A percentile compares a stretch with the other conserved stretches of the same genome.
Conservation (phyloP, 2,797 vertebrate species). For the Luscinia luscinia region DNA sequence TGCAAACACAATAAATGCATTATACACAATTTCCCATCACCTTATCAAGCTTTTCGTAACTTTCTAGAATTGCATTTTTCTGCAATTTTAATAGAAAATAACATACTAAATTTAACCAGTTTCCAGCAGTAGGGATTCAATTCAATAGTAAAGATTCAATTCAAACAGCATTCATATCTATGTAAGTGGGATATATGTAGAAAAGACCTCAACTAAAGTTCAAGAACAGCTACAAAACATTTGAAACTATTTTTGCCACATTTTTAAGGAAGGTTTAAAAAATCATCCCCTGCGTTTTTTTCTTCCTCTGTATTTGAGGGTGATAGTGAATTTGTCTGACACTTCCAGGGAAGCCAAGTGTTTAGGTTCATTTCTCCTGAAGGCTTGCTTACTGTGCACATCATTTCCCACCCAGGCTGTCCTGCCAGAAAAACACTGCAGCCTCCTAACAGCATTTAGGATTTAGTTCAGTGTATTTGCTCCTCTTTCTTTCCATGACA, state of each 20-base stretch:
- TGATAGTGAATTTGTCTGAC: background rate
- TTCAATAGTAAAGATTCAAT: background rate
- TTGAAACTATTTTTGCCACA: background rate
- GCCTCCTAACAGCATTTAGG: background rate
- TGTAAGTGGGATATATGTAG: background rate
- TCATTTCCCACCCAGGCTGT: background rate
- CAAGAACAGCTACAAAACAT: background rate
- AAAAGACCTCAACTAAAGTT: background rate
- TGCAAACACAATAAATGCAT: background rate
- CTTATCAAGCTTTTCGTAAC: background rate
- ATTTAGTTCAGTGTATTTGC: background rate
- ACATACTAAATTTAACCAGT: background rate
- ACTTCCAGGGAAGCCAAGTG: background rate
- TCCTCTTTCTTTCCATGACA: background rate
- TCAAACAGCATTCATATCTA: background rate
- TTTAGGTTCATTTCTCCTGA: background rate
- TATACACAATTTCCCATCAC: background rate
- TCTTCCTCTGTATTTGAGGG: background rate
- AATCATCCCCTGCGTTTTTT: background rate
- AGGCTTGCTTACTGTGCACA: background rate
- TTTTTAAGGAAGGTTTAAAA: background rate
- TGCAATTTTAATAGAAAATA: conserved; percentile 5
- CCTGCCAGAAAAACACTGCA: background rate
- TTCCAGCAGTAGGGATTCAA: background rate
- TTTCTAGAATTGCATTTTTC: background rate